phyloP scores from a whole-genome alignment of 2,797 vertebrate species.

The Myripristis jacobus region DNA sequence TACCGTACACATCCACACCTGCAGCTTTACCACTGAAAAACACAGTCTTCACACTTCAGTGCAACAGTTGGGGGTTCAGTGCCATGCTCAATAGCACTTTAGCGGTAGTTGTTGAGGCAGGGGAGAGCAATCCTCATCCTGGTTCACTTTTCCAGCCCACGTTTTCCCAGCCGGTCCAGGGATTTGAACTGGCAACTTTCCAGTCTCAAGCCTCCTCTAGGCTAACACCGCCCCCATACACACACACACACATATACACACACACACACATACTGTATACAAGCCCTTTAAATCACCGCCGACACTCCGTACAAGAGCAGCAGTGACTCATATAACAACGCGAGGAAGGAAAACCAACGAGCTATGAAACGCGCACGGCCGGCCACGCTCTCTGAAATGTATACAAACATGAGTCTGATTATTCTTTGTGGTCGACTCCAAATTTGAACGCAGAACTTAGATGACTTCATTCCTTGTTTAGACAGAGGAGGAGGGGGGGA shows the following conservation, averaged over 20 bases:
- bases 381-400: constrained; percentile 57
- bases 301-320: constrained; percentile 23
- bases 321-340: constrained; percentile 61
- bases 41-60: background rate
- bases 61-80: background rate
- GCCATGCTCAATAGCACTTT: background rate
- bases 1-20: constrained; percentile 13
- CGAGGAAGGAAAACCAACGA: constrained; percentile 67
- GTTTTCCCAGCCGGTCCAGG: too few species aligned
- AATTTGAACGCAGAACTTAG: constrained; percentile 32
- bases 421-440: constrained; percentile 57
- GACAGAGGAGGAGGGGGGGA: constrained; percentile 25
- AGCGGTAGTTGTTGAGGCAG: background rate
- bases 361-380: constrained; percentile 72
- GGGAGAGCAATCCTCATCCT: too few species aligned
- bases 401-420: constrained; percentile 78
- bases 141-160: too few species aligned
- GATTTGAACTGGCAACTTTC: constrained; percentile 19
- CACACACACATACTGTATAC: background rate
- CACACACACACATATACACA: constrained; percentile 10
- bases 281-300: constrained; percentile 1
- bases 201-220: background rate
- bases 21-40: background rate
- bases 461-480: constrained; percentile 63
- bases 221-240: background rate